phyloP scores from a whole-genome alignment of 2,888 invertebrate genomes.

The Nemoura dubitans region DNA sequence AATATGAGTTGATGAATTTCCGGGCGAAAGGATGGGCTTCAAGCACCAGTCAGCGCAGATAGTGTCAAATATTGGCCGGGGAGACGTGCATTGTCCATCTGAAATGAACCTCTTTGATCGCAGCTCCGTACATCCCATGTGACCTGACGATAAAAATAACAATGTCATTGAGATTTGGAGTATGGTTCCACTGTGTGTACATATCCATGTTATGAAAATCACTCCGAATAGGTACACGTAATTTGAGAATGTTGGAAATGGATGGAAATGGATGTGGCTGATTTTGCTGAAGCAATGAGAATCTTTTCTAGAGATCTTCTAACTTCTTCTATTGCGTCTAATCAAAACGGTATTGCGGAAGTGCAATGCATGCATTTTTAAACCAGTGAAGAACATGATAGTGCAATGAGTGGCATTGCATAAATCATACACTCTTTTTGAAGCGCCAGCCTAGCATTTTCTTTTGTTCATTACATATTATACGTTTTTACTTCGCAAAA shows the following conservation, averaged over 20 bases:
- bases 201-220: no score
- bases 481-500: no score
- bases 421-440: not conserved
- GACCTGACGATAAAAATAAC: not conserved
- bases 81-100: slow-evolving; percentile 53
- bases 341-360: not conserved
- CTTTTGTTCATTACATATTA: not conserved
- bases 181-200: not conserved
- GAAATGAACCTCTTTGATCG: slow-evolving; percentile 52
- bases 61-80: slow-evolving; percentile 47
- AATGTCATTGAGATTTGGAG: not conserved
- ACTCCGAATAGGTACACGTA: no score
- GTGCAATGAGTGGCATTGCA: not conserved
- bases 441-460: not conserved
- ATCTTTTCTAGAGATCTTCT: no score
- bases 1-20: slow-evolving; percentile 15
- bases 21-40: not conserved
- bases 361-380: not conserved
- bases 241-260: no score
- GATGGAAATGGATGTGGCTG: no score
- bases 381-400: not conserved
- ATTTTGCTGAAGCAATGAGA: no score
- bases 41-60: slow-evolving; percentile 53
- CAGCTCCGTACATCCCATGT: slow-evolving; percentile 47
- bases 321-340: no score